Evolutionary conservation across 2,113 vertebrate genomes (phyloP), one percentile per base, ranked within the genome.

Genomic region (Empidonax alnorum): DNA sequence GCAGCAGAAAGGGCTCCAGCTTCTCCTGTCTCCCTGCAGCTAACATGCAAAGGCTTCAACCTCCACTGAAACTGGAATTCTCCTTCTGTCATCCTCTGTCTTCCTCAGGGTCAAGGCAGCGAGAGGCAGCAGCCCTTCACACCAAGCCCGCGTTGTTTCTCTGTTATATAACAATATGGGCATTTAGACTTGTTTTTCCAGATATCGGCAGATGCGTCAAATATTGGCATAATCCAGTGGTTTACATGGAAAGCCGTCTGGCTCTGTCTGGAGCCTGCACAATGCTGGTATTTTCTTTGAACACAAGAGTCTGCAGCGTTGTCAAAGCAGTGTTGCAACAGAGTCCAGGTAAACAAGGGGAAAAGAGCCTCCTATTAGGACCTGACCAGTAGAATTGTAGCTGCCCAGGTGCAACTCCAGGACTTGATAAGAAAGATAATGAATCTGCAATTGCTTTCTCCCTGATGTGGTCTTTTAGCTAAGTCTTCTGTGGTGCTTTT

Each of bases 121-220:
- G 0, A 84, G 80, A 84, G 52, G 86, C 75, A 65, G 65, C 66
- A 88, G 35, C 49, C 37, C 71, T 93, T 82, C 0, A 2, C 33
- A 12, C 90, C 87, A 78, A 72, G 85, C 63, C 63, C 1, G 6
- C 31, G 66, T 84, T 90, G 85, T 78, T 93, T 80, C 89, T 92
- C 77, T 84, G 84, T 91, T 95, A 90, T 7, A 59, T 94, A 94
- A 93, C 91, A 93, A 94, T 84, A 81, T 73, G 61, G 83, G 88
- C 93, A 75, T 95, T 95, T 93, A 96, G 93, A 86, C 75, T 95
- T 94, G 94, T 96, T 96, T 96, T 93, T 87, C 79, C 91, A 95
- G 93, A 92, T 94, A 94, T 68, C 92, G 96, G 96, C 93, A 95
- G 90, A 94, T 95, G 91, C 30, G 5, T 82, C 93, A 94, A 94